Evolutionary conservation across 2,113 vertebrate species (phyloP), one percentile per base, ranked within the genome.

Genomic region (Laticauda laticaudata): DNA sequence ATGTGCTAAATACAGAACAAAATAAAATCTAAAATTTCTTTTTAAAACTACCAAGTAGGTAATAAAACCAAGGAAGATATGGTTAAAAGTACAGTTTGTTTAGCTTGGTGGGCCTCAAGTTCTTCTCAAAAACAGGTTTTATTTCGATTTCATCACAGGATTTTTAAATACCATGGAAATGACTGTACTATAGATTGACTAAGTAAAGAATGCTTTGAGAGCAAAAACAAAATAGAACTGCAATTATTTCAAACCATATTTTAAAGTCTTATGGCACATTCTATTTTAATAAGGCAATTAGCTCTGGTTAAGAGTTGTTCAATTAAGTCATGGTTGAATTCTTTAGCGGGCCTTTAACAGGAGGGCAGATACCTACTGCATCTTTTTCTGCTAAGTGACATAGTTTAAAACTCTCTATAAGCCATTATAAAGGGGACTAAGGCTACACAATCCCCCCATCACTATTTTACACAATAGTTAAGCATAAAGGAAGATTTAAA

Each of bases 391-490:
- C 48, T 94, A 88, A 88, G 23, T 4, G 57, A 59, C 55, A 93
- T 88, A 3, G 20, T 93, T 93, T 92, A 85, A 94, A 7, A 23
- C 24, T 69, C 87, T 43, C 59, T 86, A 26, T 91, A 91, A 95
- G 18, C 15, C 57, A 57, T 23, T 57, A 57, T 75, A 4, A 4
- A 4, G 0, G 88, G 23, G 7, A 21, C 26, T 54, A 7, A 90
- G 75, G 75, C 18, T 15, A 86, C 90, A 86, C 81, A 93, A 48
- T 23, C 2, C 24, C 53, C 23, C 87, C 87, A 4, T 45, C 34
- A 64, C 93, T 61, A 94, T 92, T 53, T 86, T 75, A 90, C 88
- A 90, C 88, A 53, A 94, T 57, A 94, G 91, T 43, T 55, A 90
- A 39, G 24, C 5, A 75, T 23, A 53, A 87, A 89, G 15, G 0